Conservation (phyloP, 2,888 invertebrate genomes). For the Lepas anatifera region DNA sequence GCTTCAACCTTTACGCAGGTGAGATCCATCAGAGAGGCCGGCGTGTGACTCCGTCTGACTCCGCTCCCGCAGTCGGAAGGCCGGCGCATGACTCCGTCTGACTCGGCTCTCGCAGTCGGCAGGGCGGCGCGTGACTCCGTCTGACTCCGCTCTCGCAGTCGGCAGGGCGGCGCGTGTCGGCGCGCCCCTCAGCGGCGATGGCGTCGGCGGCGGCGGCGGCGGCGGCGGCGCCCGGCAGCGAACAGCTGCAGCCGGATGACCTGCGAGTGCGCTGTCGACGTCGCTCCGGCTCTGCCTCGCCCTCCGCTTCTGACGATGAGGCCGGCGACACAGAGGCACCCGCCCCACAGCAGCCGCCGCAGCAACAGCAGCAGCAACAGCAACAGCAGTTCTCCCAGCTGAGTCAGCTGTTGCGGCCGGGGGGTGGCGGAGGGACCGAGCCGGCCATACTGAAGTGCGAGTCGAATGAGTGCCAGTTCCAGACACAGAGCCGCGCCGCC, state of each 20-base stretch:
- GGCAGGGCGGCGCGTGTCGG: no score
- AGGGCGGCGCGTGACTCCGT: no score
- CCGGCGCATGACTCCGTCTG: no score
- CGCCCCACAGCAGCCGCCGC: background rate
- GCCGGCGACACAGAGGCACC: background rate
- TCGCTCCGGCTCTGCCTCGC: background rate
- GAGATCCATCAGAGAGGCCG: no score
- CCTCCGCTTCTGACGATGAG: background rate
- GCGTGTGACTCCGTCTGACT: no score
- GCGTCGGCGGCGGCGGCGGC: no score
- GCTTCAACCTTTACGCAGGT: no score
- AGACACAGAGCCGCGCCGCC: conserved; percentile 59
- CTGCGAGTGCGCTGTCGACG: background rate
- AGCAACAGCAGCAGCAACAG: background rate
- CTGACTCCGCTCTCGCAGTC: no score
- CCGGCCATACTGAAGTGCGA: background rate
- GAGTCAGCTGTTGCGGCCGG: background rate
- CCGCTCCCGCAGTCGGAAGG: no score
- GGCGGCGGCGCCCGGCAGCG: background rate
- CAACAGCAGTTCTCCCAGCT: background rate
- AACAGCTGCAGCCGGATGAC: conserved; percentile 9
- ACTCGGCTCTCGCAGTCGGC: no score
- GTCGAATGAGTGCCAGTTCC: conserved; percentile 64
- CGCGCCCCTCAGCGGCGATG: no score
- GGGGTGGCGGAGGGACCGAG: background rate